phyloP scores from a whole-genome alignment of 2,113 vertebrate genomes.

The Benitochromis conjunctus region DNA sequence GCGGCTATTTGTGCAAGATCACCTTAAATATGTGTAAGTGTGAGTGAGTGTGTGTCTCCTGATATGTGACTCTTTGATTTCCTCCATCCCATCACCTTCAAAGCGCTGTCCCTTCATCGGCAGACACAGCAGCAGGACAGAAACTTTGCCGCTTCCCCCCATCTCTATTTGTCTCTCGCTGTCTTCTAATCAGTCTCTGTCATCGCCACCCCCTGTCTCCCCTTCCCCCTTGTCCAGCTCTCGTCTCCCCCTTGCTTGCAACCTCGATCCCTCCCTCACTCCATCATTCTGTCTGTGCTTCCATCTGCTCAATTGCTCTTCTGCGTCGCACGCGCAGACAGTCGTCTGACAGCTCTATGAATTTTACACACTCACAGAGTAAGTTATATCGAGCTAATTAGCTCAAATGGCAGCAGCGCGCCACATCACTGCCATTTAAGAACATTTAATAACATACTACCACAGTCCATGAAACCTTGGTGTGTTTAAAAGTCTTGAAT shows the following conservation, averaged over 20 bases:
- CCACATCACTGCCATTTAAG: neutral
- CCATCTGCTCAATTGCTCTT: slow-evolving; percentile 17
- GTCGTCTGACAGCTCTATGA: slow-evolving; percentile 30
- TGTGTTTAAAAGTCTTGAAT: neutral
- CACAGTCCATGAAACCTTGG: neutral
- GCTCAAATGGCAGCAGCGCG: neutral
- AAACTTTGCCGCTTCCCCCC: neutral
- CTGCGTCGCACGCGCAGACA: neutral
- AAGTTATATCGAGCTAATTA: slow-evolving; percentile 36
- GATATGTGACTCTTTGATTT: neutral
- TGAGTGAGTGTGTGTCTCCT: neutral
- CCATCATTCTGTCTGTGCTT: slow-evolving; percentile 20
- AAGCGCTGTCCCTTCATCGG: neutral
- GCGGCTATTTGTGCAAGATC: rapidly evolving
- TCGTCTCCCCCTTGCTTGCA: slow-evolving; percentile 4
- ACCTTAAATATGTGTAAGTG: neutral
- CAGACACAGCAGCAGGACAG: neutral
- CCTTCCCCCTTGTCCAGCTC: slow-evolving; percentile 22
- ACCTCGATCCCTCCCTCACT: neutral
- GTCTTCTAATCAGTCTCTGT: slow-evolving; percentile 31
- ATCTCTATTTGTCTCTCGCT: neutral
- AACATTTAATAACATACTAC: neutral
- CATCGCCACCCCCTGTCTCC: neutral
- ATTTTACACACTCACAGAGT: slow-evolving; percentile 13
- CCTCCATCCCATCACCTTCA: neutral